A percentile compares a stretch with the other conserved stretches of the same genome.
Conservation (phyloP, 2,113 vertebrate species). For the Microtus pennsylvanicus region DNA sequence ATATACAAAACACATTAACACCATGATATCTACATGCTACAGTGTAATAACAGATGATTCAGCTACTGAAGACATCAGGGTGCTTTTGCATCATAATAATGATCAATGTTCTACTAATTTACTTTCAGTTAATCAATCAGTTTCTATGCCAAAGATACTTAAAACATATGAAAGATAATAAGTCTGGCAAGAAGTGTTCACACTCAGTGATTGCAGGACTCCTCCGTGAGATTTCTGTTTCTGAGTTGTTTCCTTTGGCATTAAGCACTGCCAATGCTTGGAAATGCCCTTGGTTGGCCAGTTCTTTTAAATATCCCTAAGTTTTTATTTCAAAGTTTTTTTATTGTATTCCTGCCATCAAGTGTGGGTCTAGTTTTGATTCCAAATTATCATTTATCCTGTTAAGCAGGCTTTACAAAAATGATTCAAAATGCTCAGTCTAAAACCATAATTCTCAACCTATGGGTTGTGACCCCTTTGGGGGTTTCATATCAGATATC, state of each 20-base stretch:
- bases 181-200: not conserved
- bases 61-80: not conserved
- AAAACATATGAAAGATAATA: not conserved
- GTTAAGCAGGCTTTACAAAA: conserved; percentile 9
- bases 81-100: not conserved
- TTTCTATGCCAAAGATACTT: not conserved
- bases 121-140: not conserved
- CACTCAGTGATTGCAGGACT: not conserved
- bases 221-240: not conserved
- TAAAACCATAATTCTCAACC: not conserved
- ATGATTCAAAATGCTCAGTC: conserved; percentile 19
- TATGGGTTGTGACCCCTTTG: not conserved
- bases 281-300: not conserved
- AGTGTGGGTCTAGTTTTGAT: not conserved
- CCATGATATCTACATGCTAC: not conserved
- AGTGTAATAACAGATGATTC: not conserved
- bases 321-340: conserved; percentile 20
- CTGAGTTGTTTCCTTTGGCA: not conserved
- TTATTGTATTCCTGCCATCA: not conserved
- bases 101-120: not conserved
- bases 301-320: not conserved
- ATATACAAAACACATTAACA: not conserved
- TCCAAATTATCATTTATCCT: conserved; percentile 46
- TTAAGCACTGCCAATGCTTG: not conserved
- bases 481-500: not conserved